A percentile compares a stretch with the other conserved stretches of the same genome.
phyloP scores from a whole-genome alignment of 2,797 vertebrate species.

The Pteropus rufus region DNA sequence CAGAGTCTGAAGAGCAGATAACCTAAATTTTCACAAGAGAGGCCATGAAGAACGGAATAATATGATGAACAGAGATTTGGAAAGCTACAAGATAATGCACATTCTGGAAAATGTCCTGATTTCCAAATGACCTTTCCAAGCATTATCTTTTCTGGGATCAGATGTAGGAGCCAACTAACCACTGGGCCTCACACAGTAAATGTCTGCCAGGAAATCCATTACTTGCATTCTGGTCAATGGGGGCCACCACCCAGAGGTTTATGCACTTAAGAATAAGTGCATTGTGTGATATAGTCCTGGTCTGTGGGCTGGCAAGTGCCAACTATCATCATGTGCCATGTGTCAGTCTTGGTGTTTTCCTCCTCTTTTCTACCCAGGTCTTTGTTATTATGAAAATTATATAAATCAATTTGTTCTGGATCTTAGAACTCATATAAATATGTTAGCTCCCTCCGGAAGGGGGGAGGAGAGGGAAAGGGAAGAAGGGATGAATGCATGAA shows the following conservation, averaged over 20 bases:
- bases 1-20: neutral
- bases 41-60: neutral
- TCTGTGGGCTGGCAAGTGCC: neutral
- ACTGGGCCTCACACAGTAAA: neutral
- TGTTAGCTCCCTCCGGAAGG: neutral
- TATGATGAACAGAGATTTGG: neutral
- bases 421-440: constrained; percentile 16
- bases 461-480: neutral
- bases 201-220: constrained; percentile 54
- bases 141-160: constrained; percentile 40
- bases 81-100: neutral
- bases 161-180: constrained; percentile 31
- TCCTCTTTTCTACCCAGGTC: neutral
- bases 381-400: constrained; percentile 51
- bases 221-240: neutral
- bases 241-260: constrained; percentile 10
- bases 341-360: neutral
- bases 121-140: constrained; percentile 44
- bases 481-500: neutral
- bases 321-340: constrained; percentile 26
- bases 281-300: neutral
- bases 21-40: constrained; percentile 9
- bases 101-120: constrained; percentile 52
- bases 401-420: constrained; percentile 44
- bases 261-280: constrained; percentile 13